Conservation (phyloP, 2,113 vertebrate species). For the Tichodroma muraria region DNA sequence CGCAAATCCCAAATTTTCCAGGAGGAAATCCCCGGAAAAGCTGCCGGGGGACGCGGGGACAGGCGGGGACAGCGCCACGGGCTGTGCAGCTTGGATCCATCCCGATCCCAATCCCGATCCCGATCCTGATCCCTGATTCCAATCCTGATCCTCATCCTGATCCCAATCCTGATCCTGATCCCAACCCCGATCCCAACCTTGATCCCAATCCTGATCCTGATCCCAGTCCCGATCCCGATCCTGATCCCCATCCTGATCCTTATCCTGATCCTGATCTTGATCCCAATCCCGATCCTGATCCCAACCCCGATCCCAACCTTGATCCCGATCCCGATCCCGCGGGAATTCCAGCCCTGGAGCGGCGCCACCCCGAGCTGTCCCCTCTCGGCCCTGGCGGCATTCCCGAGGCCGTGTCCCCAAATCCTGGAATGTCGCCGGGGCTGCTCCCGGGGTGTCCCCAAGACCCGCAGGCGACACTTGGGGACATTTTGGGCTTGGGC, state of each 20-base stretch:
- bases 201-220: no score
- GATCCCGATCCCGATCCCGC: no score
- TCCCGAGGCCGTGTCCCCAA: not conserved
- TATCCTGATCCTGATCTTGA: no score
- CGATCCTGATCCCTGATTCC: no score
- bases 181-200: no score
- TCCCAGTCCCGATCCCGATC: no score
- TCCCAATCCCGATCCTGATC: no score
- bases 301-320: no score
- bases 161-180: no score
- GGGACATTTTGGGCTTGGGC: not conserved
- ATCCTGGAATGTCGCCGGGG: not conserved
- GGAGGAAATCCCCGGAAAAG: not conserved
- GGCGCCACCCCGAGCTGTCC: not conserved
- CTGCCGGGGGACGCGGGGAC: not conserved
- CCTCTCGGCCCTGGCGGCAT: not conserved
- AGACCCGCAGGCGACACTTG: not conserved
- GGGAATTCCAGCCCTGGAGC: not conserved
- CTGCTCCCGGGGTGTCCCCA: not conserved
- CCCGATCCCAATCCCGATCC: not conserved
- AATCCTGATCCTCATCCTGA: no score
- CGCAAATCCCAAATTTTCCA: not conserved
- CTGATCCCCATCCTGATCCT: no score
- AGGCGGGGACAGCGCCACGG: not conserved
- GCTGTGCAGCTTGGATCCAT: not conserved